Evolutionary conservation across 2,888 invertebrate species (phyloP), one percentile per base, ranked within the genome.

Genomic region (Napeogenes inachia): DNA sequence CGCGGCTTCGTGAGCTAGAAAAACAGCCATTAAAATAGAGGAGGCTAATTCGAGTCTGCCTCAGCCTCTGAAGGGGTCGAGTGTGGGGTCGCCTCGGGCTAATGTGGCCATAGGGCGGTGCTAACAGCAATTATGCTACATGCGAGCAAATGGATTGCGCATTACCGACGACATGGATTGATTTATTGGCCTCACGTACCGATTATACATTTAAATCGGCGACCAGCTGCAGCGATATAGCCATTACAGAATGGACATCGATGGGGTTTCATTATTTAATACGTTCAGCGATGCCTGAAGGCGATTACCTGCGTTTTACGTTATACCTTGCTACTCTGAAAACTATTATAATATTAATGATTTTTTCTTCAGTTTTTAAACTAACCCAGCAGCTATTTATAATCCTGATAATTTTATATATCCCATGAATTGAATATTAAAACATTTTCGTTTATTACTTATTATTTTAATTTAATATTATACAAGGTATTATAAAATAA

Each of bases 1-100:
- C 80, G 82, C 78, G 81, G 82, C 84, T 83, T 85, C 85, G 80
- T 84, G 89, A 89, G 88, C 89, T 89, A 89, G 89, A 89, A 89
- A 89, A 90, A 89, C 85, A 89, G 81, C 87, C 83, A 88, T 88
- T 89, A 88, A 79, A 80, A 76, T 74, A 78, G 76, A 85, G 82
- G 81, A 80, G 80, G 83, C 78, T 80, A 76, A 83, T 78, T 78
- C 75, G 76, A 74, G 75, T 72, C 77, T 76, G 74, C 73, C 76
- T 74, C 77, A 76, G 79, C 75, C 72, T 77, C 68, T 68, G 65
- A 55, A 64, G 67, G 75, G 70, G 71, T 68, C 68, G 70, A 68
- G 76, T 73, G 69, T 74, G 78, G 77, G 76, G 77, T 74, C 78
- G 76, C 77, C 81, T 81, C 82, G 81, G 80, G 79, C 80, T 87